Evolutionary conservation across 2,888 invertebrate species (phyloP).

Genomic region (Anodontia alba): DNA sequence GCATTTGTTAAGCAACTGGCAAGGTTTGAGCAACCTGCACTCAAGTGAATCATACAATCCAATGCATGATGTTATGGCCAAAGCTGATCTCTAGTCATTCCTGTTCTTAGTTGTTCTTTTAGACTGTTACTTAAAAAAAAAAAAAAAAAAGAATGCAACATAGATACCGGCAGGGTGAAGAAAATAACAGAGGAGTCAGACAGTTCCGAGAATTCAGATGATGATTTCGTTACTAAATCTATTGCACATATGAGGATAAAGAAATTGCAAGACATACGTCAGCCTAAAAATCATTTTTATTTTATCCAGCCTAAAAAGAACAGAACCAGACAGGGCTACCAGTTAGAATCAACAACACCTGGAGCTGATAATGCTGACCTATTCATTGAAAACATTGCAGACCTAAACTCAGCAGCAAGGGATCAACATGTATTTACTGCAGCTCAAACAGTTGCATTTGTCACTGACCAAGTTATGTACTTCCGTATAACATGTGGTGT

Average conservation of each 20-base stretch:
- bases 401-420: not conserved
- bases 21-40: too few relatives aligned
- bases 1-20: too few relatives aligned
- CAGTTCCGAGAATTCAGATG: not conserved
- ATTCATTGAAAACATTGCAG: not conserved
- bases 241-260: not conserved
- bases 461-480: too few relatives aligned
- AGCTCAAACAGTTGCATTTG: not conserved
- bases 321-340: not conserved
- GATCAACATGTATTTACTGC: not conserved
- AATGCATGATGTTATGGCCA: too few relatives aligned
- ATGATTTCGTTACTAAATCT: not conserved
- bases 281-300: not conserved
- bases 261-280: not conserved
- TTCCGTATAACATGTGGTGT: too few relatives aligned
- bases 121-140: too few relatives aligned
- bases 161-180: not conserved
- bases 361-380: not conserved
- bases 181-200: slow-evolving; percentile 63
- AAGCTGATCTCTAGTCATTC: too few relatives aligned
- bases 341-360: not conserved
- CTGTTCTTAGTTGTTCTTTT: not conserved
- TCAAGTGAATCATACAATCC: too few relatives aligned
- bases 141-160: too few relatives aligned
- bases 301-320: not conserved